Evolutionary conservation across 2,888 invertebrate genomes (phyloP).

Genomic region (Torymus auratus): DNA sequence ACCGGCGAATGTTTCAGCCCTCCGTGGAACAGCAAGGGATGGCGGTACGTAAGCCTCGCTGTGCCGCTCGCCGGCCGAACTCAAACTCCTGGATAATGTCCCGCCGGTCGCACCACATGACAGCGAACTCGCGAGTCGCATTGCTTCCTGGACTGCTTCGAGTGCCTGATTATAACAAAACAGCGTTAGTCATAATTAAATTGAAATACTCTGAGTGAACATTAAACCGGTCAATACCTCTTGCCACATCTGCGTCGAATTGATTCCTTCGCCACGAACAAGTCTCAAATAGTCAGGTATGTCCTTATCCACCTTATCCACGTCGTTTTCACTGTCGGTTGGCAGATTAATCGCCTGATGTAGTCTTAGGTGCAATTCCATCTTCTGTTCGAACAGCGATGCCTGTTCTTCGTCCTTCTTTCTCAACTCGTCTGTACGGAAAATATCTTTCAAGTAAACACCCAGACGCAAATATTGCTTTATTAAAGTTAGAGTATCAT

Average conservation of each 20-base stretch:
- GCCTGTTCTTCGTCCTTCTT: slow-evolving; percentile 94
- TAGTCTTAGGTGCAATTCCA: slow-evolving; percentile 88
- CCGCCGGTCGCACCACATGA: slow-evolving; percentile 83
- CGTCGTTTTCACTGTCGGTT: slow-evolving; percentile 71
- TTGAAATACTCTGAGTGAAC: too few species aligned
- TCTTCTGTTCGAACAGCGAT: slow-evolving; percentile 91
- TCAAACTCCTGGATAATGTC: slow-evolving; percentile 91
- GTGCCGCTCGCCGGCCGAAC: slow-evolving; percentile 95
- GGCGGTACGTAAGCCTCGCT: slow-evolving; percentile 91
- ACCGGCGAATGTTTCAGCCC: slow-evolving; percentile 97
- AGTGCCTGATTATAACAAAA: slow-evolving; percentile 65
- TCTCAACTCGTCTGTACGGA: slow-evolving; percentile 84
- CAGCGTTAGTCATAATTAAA: too few species aligned
- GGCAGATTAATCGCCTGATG: slow-evolving; percentile 82
- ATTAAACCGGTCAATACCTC: slow-evolving; percentile 79
- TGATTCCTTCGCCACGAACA: slow-evolving; percentile 84
- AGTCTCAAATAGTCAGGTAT: slow-evolving; percentile 86
- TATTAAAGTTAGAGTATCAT: slow-evolving; percentile 54
- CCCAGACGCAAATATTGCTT: too few species aligned
- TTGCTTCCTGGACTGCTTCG: slow-evolving; percentile 81
- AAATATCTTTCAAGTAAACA: slow-evolving; percentile 32
- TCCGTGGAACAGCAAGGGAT: slow-evolving; percentile 85
- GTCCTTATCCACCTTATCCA: slow-evolving; percentile 68
- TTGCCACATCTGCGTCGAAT: slow-evolving; percentile 88
- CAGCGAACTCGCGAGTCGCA: slow-evolving; percentile 85